phyloP scores from a whole-genome alignment of 1,140 invertebrate genomes.

The Globodera ellingtonae region DNA sequence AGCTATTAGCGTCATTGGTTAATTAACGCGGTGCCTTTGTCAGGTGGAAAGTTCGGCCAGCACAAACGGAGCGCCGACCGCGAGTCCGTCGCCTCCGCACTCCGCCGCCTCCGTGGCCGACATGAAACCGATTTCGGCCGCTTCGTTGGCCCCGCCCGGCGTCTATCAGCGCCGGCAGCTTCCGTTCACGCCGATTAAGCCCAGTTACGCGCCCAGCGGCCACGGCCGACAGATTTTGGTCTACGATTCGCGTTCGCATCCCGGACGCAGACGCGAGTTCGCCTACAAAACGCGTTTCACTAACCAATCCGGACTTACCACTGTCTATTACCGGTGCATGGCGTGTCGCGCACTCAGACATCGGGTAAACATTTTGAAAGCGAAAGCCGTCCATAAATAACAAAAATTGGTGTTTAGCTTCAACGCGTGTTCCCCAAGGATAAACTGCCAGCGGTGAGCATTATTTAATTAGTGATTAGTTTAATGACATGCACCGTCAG shows the following conservation, averaged over 20 bases:
- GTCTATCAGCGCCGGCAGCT: slow-evolving; percentile 11
- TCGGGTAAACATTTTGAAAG: slow-evolving; percentile 15
- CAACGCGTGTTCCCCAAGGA: slow-evolving; percentile 50
- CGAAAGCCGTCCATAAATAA: neutral
- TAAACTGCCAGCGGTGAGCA: slow-evolving; percentile 43
- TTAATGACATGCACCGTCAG: too few species aligned
- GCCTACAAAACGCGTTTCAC: slow-evolving; percentile 58
- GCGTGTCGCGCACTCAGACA: slow-evolving; percentile 54
- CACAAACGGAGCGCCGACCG: slow-evolving; percentile 7
- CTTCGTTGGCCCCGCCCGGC: slow-evolving; percentile 22
- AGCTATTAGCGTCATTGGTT: too few species aligned
- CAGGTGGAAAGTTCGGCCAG: slow-evolving; percentile 21
- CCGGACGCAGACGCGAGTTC: slow-evolving; percentile 54
- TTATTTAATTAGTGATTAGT: neutral
- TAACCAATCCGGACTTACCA: slow-evolving; percentile 53
- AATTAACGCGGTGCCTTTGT: neutral
- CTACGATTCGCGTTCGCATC: slow-evolving; percentile 54
- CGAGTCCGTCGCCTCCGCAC: slow-evolving; percentile 1
- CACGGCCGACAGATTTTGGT: slow-evolving; percentile 61
- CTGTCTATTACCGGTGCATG: slow-evolving; percentile 57
- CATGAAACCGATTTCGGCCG: slow-evolving; percentile 21
- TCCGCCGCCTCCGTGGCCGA: slow-evolving; percentile 8
- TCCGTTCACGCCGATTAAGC: slow-evolving; percentile 34
- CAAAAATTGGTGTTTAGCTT: slow-evolving; percentile 18
- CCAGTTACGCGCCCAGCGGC: slow-evolving; percentile 50